These are phyloP conservation scores for Panurus biarmicus DNA, from an alignment of 2,113 vertebrate species.

Conservation along the genomic window DNA sequence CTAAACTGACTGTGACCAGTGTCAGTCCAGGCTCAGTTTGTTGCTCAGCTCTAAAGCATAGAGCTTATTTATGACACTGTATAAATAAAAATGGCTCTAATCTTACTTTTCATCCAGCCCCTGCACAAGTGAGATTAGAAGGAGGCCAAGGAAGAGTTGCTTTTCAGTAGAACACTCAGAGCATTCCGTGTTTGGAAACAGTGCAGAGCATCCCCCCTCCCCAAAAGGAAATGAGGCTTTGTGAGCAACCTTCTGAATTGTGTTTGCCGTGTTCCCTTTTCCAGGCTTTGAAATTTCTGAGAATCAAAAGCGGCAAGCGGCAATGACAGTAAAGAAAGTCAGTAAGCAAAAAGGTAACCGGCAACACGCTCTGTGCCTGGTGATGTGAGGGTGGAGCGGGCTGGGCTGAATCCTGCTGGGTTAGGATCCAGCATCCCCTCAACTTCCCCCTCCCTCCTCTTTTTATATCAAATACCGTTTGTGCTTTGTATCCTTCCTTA, in stretches of 20 bases:
- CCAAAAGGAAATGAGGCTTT: neutral
- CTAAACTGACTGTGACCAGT: neutral
- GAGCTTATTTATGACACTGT: neutral
- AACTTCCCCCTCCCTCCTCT: slow-evolving; percentile 17
- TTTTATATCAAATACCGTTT: slow-evolving; percentile 44
- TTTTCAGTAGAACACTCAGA: neutral
- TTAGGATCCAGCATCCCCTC: slow-evolving; percentile 17
- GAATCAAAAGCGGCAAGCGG: slow-evolving; percentile 98
- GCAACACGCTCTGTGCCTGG: slow-evolving; percentile 24
- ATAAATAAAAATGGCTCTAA: neutral
- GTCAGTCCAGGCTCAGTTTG: neutral
- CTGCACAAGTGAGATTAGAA: neutral
- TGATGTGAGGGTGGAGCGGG: slow-evolving; percentile 51
- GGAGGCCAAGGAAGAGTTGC: neutral
- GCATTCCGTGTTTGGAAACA: neutral
- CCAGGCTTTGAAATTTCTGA: slow-evolving; percentile 98
- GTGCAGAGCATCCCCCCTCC: neutral
- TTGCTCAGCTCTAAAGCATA: neutral
- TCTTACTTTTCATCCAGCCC: neutral
- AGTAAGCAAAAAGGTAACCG: slow-evolving; percentile 97
- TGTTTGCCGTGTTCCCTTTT: slow-evolving; percentile 59
- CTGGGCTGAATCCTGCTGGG: slow-evolving; percentile 52
- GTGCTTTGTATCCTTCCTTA: slow-evolving; percentile 54
- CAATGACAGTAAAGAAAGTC: slow-evolving; percentile 97
- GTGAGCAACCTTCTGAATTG: slow-evolving; percentile 37